Evolutionary conservation across 2,797 vertebrate genomes (phyloP).

Genomic region (Amazona finschi): DNA sequence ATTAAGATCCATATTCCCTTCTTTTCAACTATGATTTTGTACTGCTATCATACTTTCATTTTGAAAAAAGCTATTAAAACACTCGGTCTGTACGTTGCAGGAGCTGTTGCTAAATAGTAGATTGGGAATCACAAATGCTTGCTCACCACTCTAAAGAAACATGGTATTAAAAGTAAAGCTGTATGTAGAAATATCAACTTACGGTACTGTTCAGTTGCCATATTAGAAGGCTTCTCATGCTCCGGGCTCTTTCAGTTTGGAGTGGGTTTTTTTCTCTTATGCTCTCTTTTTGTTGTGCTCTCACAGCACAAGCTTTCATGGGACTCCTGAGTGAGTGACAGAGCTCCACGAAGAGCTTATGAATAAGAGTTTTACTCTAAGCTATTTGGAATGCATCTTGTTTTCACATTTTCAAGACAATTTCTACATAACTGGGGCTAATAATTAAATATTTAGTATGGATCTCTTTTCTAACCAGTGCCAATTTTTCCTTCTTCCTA

Average conservation of each 20-base stretch:
- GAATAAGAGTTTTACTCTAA: not conserved
- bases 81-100: not conserved
- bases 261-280: not conserved
- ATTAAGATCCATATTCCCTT: not conserved
- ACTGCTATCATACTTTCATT: not conserved
- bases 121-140: not conserved
- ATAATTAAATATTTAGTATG: not conserved
- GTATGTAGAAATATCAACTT: not conserved
- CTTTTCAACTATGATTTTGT: not conserved
- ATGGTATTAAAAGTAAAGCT: not conserved
- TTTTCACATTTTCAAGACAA: not conserved
- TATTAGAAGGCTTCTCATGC: not conserved
- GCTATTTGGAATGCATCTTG: not conserved
- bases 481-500: not conserved
- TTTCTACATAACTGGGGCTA: not conserved
- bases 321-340: not conserved
- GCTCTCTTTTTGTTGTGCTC: not conserved
- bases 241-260: not conserved
- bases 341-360: not conserved
- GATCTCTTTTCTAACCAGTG: not conserved
- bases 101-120: not conserved
- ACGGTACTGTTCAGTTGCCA: not conserved
- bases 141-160: not conserved
- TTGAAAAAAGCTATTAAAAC: not conserved
- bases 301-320: not conserved